A percentile compares a stretch with the other conserved stretches of the same genome.
These are phyloP conservation scores for Hemicentrotus pulcherrimus DNA, from an alignment of 35 echinoderm and acorn worm genomes.

Conservation along the genomic window DNA sequence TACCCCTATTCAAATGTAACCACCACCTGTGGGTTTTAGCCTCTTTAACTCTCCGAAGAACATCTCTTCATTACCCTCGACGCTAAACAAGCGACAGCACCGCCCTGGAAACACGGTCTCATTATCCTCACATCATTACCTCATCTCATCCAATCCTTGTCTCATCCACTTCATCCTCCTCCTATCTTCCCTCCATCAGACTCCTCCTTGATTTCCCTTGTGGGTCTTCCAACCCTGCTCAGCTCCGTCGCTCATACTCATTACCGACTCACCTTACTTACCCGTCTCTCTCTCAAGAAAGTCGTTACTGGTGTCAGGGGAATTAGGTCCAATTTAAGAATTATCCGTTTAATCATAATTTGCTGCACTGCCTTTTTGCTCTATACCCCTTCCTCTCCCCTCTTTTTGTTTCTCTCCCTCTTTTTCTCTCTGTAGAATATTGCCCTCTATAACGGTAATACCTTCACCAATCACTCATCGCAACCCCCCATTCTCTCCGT, in stretches of 20 bases:
- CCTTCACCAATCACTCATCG: too few species aligned
- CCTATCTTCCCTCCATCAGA: background rate
- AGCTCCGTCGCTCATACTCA: background rate
- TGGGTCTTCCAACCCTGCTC: background rate
- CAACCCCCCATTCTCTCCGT: too few species aligned
- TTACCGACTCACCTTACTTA: background rate
- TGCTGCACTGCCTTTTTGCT: background rate
- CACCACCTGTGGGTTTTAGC: too few species aligned
- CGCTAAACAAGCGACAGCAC: background rate
- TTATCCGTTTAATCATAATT: background rate
- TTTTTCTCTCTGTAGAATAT: background rate
- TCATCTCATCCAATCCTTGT: background rate
- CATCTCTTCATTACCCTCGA: too few species aligned
- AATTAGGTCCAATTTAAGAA: slow-evolving; percentile 1
- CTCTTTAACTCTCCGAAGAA: too few species aligned
- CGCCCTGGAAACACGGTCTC: background rate
- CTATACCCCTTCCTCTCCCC: background rate
- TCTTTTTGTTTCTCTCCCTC: background rate
- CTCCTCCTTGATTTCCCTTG: background rate
- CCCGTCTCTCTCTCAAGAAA: background rate
- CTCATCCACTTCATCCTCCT: background rate
- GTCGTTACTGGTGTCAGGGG: background rate
- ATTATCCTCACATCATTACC: slow-evolving; percentile 1
- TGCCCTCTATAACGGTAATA: too few species aligned
- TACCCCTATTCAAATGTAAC: too few species aligned